These are phyloP conservation scores for Diarsia rubi DNA, from an alignment of 2,888 invertebrate species.

Conservation along the genomic window DNA sequence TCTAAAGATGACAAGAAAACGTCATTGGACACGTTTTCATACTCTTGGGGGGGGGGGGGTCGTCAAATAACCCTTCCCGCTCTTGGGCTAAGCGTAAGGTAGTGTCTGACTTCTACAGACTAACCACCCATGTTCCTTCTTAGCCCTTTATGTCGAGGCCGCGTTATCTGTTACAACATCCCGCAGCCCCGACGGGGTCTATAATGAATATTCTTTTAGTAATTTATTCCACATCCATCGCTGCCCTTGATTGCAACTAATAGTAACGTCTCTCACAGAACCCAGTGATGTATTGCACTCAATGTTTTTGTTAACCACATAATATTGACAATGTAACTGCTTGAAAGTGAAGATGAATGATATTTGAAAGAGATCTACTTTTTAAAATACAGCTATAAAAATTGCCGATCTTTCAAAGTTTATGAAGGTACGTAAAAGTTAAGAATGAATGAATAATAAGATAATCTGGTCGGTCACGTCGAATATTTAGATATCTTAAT, in stretches of 20 bases:
- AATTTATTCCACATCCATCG: conserved; percentile 30
- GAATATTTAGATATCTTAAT: not conserved
- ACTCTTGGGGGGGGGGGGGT: too few species aligned
- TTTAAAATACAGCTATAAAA: not conserved
- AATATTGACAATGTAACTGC: not conserved
- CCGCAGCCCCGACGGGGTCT: too few species aligned
- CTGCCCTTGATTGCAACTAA: conserved; percentile 26
- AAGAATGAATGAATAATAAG: not conserved
- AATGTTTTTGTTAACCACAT: conserved; percentile 9
- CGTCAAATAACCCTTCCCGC: too few species aligned
- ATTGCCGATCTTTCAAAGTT: not conserved
- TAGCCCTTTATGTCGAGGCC: too few species aligned
- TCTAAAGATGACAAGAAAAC: too few species aligned
- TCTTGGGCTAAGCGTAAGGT: too few species aligned
- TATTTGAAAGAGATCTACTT: not conserved
- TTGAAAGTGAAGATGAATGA: not conserved
- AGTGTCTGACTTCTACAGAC: too few species aligned
- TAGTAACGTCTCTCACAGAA: conserved; percentile 30
- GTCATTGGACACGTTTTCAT: too few species aligned
- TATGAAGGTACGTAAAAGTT: too few species aligned
- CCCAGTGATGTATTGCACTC: conserved; percentile 21
- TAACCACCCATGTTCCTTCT: too few species aligned
- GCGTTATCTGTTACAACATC: too few species aligned
- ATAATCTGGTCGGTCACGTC: not conserved
- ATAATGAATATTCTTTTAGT: conserved; percentile 2